Evolutionary conservation across 1,140 invertebrate species (phyloP), one percentile per base, ranked within the genome.

Genomic region (Trichogramma pretiosum): DNA sequence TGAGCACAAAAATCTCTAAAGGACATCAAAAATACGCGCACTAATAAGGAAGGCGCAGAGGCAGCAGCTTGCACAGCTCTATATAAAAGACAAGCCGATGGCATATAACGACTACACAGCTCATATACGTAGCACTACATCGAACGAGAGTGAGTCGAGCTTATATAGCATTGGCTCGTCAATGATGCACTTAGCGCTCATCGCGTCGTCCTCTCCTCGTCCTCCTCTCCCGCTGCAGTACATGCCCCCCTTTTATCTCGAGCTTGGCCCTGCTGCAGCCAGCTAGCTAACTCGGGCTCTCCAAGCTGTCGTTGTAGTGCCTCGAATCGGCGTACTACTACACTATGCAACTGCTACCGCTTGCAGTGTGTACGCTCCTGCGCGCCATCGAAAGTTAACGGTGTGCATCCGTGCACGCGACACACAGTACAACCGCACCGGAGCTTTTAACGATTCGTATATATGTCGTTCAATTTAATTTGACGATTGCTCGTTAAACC

Each of bases 381-480:
- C n/a, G n/a, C n/a, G n/a, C n/a, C n/a, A n/a, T n/a, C n/a, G n/a
- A n/a, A 35, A 58, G 49, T 60, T 57, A 60, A 57, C 58, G 54
- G 56, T 42, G 53, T 38, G 54, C 51, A 56, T 55, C 55, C 49
- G 45, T 42, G 44, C 50, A 30, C 41, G 41, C 38, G 40, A 35
- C 34, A 11, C 34, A 23, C 42, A 26, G 30, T 34, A 7, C 2
- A n/a, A 19, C 24, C 24, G 24, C 19, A 44, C 14, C 18, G 16
- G 14, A 30, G 48, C 50, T 58, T 53, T 59, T 58, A 62, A 62
- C 54, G 60, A 59, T 62, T 64, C 54, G 52, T 54, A n/a, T n/a
- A n/a, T n/a, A 56, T 53, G 59, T 62, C 55, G 54, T 64, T 63
- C 65, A 65, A 64, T 63, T 64, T 58, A 61, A 70, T 67, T 64